A percentile compares a stretch with the other conserved stretches of the same genome.
Conservation (phyloP, 2,113 vertebrate genomes). For the Stegostoma tigrinum region DNA sequence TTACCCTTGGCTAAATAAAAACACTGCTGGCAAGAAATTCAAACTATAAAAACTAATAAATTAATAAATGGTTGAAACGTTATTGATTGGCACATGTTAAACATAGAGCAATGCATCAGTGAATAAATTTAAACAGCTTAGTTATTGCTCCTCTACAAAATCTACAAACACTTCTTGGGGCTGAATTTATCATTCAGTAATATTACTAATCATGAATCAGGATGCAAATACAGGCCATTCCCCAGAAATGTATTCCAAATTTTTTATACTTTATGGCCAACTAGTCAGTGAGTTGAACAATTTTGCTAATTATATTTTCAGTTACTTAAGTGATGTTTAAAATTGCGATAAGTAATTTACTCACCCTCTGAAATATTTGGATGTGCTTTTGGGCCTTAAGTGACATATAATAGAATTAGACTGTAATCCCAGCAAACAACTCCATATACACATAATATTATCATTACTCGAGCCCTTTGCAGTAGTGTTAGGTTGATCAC, state of each 20-base stretch:
- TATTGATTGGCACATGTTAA: not conserved
- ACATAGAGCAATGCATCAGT: not conserved
- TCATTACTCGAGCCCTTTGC: not conserved
- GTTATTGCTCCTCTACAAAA: not conserved
- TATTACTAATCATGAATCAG: not conserved
- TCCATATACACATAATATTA: not conserved
- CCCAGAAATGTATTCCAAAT: not conserved
- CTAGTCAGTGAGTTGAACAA: not conserved
- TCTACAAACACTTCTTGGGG: not conserved
- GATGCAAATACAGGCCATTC: not conserved
- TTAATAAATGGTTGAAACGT: not conserved
- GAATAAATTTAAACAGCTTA: not conserved
- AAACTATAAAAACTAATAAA: not conserved
- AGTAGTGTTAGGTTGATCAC: not conserved
- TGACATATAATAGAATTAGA: not conserved
- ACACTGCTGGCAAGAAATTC: not conserved
- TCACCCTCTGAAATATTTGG: not conserved
- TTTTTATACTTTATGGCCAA: not conserved
- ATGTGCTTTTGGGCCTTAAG: not conserved
- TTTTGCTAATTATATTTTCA: not conserved
- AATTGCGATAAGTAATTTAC: not conserved
- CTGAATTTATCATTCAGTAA: not conserved
- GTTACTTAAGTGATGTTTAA: not conserved
- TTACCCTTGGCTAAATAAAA: not conserved
- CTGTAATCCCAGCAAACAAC: not conserved